Base-by-base conservation (phyloP, 2,797 vertebrate species). In the Ambastaia sidthimunki region DNA sequence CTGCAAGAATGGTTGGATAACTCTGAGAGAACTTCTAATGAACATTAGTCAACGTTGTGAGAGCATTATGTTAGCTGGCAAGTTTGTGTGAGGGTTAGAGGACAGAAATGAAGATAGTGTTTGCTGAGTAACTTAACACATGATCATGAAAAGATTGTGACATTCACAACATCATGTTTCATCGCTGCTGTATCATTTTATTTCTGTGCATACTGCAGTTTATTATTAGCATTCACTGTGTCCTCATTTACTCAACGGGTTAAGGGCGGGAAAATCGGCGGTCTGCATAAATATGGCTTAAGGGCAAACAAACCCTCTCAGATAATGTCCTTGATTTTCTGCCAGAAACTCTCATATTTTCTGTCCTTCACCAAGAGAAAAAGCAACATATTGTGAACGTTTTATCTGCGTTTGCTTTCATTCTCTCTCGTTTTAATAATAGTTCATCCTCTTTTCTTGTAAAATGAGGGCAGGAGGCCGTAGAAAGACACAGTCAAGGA, bases 231-330 rank as follows among this genome's bases (percentile, higher is more conserved):
- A 66, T 57, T 19, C 34, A 48, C 28, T 69, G 19, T 69, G 62
- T 59, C 71, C 76, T 74, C 74, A 62, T 68, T 72, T 69, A 19
- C 41, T 70, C 50, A 76, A 80, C 69, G 69, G 62, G 74, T 76
- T 68, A 55, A 71, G 68, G 54, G 68, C 63, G 65, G 62, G 48
- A 69, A 70, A 72, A 28, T 18, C 19, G 37, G 75, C 65, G 72
- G 69, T 74, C 66, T 84, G 80, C 72, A 84, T 72, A 72, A 73
- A 82, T 68, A 44, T 19, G 6, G 34, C 73, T 71, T 69, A 11
- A 84, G 62, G 72, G 52, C 50, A 82, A 25, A 41, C 13, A 50
- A 44, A 12, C 7, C 13, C 3, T 47, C 37, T 41, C 50, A 60
- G 44, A 70, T 23, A 50, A 10, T 47, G 37, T 77, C 41, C 9